Conservation (phyloP, 2,888 invertebrate species). For the Drosophila rubida region DNA sequence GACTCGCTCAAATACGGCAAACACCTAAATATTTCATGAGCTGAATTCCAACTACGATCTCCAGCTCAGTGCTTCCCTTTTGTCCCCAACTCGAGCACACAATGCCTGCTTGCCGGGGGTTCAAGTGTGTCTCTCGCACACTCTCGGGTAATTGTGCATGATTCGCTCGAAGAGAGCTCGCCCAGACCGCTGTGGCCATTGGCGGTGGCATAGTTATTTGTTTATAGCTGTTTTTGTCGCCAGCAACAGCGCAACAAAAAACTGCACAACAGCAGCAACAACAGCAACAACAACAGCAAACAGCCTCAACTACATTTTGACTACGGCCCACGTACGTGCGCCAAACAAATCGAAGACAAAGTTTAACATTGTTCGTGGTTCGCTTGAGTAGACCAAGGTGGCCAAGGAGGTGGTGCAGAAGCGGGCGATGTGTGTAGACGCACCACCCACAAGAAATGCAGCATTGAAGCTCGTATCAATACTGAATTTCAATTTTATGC, state of each 20-base stretch:
- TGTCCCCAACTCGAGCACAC: too few species aligned
- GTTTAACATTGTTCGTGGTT: constrained; percentile 59
- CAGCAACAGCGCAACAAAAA: constrained; percentile 21
- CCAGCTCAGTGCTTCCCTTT: neutral
- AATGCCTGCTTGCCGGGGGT: too few species aligned
- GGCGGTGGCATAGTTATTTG: constrained; percentile 65
- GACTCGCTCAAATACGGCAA: constrained; percentile 79
- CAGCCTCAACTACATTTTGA: constrained; percentile 51
- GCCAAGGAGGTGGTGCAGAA: constrained; percentile 2
- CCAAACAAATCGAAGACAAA: constrained; percentile 78
- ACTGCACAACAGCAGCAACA: constrained; percentile 27
- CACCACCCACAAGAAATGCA: constrained; percentile 43
- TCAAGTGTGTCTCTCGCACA: constrained; percentile 52
- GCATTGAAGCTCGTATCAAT: constrained; percentile 16
- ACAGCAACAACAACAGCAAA: constrained; percentile 26
- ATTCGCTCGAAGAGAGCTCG: constrained; percentile 57
- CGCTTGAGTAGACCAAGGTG: constrained; percentile 6
- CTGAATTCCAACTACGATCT: constrained; percentile 58
- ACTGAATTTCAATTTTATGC: constrained; percentile 7
- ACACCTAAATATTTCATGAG: constrained; percentile 78
- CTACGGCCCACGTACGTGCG: constrained; percentile 69
- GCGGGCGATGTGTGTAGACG: constrained; percentile 18
- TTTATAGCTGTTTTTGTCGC: constrained; percentile 61
- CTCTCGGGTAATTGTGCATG: constrained; percentile 53
- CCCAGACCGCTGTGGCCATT: constrained; percentile 49